Evolutionary conservation across 2,797 vertebrate genomes (phyloP), one percentile per base, ranked within the genome.

Genomic region (Peromyscus melanophrys): DNA sequence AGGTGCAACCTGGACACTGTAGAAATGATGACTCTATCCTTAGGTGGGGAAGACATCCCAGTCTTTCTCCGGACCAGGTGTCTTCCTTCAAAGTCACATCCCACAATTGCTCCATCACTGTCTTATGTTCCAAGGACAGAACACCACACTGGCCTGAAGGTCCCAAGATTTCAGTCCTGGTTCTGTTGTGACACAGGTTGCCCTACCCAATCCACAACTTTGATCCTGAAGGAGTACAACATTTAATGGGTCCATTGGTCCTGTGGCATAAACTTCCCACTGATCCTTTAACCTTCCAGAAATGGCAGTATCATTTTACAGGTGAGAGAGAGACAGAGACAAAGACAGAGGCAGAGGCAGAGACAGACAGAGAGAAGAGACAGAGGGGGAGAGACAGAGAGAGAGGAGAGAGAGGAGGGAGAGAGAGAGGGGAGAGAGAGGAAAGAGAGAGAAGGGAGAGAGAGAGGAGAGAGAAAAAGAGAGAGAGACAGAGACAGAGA

Each of bases 21-120:
- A 46, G 37, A 96, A 94, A 71, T 95, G n/a, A 97, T 16, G 10
- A 86, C 93, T 96, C 88, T 92, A 97, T 94, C 87, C 76, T 84
- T 40, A 63, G 29, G 27, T 49, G 31, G 43, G 19, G 49, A 67
- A 43, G 73, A 86, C 61, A 88, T 67, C 77, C 93, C 82, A 80
- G 21, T 69, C 6, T 63, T 49, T 85, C 17, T 21, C 82, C 49
- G 49, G 61, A 29, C 34, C 92, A 69, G n/a, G 29, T 29, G 21
- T 37, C 43, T 93, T 95, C 46, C 86, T 69, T 93, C 89, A 59
- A 81, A 93, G 77, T 31, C 87, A 73, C 11, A 92, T 57, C 59
- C 43, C 49, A 49, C 3, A 37, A 23, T 65, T 25, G 63, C 8
- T 31, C 52, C 49, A n/a, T 4, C 37, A 55, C 61, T 43, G 21